Evolutionary conservation across 2,888 invertebrate genomes (phyloP).

Genomic region (Campoletis raptor): DNA sequence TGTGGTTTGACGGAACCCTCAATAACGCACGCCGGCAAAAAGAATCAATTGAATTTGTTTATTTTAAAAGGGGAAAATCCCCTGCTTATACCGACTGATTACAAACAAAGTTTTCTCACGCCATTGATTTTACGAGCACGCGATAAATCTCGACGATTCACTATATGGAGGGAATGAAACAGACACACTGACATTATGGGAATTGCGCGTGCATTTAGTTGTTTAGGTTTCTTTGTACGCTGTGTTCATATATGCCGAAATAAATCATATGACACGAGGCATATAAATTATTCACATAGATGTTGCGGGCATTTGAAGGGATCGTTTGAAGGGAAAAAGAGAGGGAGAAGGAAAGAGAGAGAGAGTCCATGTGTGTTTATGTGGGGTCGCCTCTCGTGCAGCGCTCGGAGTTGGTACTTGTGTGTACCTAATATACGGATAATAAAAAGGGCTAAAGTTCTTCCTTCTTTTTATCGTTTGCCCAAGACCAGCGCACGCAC

Average conservation of each 20-base stretch:
- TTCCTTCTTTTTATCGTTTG: constrained; percentile 57
- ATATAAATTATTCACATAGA: constrained; percentile 57
- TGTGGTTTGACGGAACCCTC: neutral
- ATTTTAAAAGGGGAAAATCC: constrained; percentile 1
- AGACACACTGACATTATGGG: constrained; percentile 35
- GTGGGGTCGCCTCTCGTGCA: constrained; percentile 20
- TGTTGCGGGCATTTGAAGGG: constrained; percentile 46
- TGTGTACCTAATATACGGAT: constrained; percentile 41
- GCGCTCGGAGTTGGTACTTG: constrained; percentile 15
- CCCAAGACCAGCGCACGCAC: constrained; percentile 36
- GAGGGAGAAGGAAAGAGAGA: neutral
- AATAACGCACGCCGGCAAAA: constrained; percentile 4
- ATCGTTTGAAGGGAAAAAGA: neutral
- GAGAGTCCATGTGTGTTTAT: constrained; percentile 35
- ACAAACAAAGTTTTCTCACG: constrained; percentile 58
- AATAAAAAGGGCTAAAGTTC: constrained; percentile 36
- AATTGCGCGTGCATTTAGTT: constrained; percentile 39
- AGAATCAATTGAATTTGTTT: constrained; percentile 1
- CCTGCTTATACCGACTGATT: neutral
- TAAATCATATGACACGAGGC: constrained; percentile 35
- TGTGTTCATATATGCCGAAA: neutral
- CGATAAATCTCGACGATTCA: constrained; percentile 52
- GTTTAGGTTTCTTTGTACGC: constrained; percentile 37
- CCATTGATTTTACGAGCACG: constrained; percentile 59
- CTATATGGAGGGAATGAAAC: constrained; percentile 16